Conservation (phyloP, 2,888 invertebrate genomes). For the Stenchaetothrips biformis region DNA sequence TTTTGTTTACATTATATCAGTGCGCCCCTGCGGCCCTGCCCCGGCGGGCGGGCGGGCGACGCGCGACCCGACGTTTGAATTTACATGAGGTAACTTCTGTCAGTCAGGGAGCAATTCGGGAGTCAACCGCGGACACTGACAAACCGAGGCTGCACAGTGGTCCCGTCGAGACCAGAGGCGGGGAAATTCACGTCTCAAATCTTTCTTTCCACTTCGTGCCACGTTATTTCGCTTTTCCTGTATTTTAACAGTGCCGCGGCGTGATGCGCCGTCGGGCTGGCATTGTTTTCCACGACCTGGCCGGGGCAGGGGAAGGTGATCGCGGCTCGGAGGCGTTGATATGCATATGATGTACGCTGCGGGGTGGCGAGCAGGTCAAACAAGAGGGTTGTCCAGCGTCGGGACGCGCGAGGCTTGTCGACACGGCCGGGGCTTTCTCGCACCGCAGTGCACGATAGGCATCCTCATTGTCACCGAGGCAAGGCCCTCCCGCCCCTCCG, state of each 20-base stretch:
- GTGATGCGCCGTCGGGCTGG: neutral
- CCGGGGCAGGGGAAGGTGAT: neutral
- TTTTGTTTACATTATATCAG: conserved; percentile 10
- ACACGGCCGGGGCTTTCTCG: neutral
- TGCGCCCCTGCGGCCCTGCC: too few species aligned
- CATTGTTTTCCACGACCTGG: neutral
- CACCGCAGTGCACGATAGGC: neutral
- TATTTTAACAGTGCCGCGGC: neutral
- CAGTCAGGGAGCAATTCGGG: conserved; percentile 9
- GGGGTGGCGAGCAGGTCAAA: too few species aligned
- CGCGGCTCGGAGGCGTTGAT: conserved; percentile 12
- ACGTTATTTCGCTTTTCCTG: neutral
- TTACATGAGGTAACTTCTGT: conserved; percentile 2
- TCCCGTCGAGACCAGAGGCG: neutral
- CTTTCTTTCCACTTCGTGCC: neutral
- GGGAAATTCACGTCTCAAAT: neutral
- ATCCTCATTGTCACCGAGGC: neutral
- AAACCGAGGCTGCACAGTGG: neutral
- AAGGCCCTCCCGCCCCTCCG: neutral
- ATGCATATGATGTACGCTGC: conserved; percentile 2
- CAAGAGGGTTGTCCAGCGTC: neutral
- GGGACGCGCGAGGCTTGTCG: neutral
- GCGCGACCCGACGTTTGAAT: neutral
- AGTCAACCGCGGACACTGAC: conserved; percentile 4
- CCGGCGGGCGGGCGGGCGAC: neutral